Percentiles rank a stretch among this genome's conserved stretches.
Conservation (phyloP, 2,113 vertebrate species). For the Tricholaema leucomelas region DNA sequence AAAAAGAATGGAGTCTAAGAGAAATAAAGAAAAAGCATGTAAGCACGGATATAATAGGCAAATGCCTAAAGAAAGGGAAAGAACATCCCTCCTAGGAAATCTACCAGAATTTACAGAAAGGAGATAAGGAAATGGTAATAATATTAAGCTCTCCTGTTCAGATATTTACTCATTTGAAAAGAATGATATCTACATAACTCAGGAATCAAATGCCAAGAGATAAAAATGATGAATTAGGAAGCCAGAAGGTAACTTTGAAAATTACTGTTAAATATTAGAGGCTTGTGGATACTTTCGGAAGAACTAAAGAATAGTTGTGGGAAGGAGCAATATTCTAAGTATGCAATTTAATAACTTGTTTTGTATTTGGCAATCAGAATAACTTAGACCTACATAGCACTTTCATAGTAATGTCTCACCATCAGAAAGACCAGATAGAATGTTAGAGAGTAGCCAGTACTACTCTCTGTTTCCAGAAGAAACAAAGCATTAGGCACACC, state of each 20-base stretch:
- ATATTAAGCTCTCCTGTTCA: background rate
- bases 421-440: background rate
- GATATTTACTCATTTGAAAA: conserved; percentile 24
- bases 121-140: conserved; percentile 12
- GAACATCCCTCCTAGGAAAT: conserved; percentile 11
- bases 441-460: background rate
- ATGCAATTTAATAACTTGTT: background rate
- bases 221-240: background rate
- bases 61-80: conserved; percentile 22
- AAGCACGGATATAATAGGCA: background rate
- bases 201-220: background rate
- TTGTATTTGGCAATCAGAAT: background rate
- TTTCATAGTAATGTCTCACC: background rate
- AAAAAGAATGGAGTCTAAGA: background rate
- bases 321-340: background rate
- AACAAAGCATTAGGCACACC: background rate
- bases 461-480: background rate
- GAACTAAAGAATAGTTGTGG: background rate
- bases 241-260: background rate
- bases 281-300: background rate
- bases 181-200: background rate
- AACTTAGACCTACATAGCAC: background rate
- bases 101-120: background rate
- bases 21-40: background rate
- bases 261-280: background rate